phyloP scores from a whole-genome alignment of 2,888 invertebrate species.

The Platypus cylindrus region DNA sequence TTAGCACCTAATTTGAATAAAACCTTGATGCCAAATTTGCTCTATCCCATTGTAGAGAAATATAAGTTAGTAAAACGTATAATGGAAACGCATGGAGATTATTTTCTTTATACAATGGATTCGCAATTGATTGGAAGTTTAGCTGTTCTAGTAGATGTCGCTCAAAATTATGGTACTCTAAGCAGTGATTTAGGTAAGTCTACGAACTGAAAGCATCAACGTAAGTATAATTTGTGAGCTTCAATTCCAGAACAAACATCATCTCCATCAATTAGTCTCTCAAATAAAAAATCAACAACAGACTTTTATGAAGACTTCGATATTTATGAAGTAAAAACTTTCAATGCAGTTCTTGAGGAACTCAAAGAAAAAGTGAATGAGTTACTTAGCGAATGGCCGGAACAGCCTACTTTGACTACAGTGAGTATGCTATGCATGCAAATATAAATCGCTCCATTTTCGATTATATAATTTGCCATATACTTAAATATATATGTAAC shows the following conservation, averaged over 20 bases:
- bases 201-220: no score
- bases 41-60: conserved; percentile 45
- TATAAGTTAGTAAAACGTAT: conserved; percentile 46
- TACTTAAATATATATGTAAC: background rate
- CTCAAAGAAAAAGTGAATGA: conserved; percentile 49
- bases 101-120: conserved; percentile 43
- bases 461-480: background rate
- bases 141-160: conserved; percentile 43
- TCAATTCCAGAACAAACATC: no score
- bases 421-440: no score
- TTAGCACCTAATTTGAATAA: conserved; percentile 35
- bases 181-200: conserved; percentile 21
- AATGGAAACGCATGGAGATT: conserved; percentile 39
- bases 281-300: conserved; percentile 23
- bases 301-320: conserved; percentile 81
- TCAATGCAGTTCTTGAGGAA: conserved; percentile 53
- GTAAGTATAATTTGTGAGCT: background rate
- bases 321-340: conserved; percentile 61
- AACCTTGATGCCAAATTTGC: conserved; percentile 28
- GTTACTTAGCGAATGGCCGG: conserved; percentile 72
- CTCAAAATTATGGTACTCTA: conserved; percentile 37
- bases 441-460: background rate
- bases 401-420: conserved; percentile 75
- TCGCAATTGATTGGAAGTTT: conserved; percentile 43
- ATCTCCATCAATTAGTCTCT: conserved; percentile 2